Conservation (phyloP, 2,797 vertebrate species). For the Molossus alvarezi region DNA sequence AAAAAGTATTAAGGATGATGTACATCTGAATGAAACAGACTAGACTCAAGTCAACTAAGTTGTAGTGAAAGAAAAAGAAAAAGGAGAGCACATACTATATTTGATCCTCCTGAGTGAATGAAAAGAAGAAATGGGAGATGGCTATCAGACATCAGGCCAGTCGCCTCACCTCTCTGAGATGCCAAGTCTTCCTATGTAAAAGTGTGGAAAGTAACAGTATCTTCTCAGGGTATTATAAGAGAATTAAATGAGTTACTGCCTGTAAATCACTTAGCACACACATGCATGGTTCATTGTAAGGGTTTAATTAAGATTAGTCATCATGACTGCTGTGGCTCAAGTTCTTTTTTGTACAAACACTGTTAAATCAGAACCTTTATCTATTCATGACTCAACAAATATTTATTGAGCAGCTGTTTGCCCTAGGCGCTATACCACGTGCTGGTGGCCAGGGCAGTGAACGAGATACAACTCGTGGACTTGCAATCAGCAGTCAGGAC, state of each 20-base stretch:
- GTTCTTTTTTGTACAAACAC: conserved; percentile 16
- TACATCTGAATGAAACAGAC: not conserved
- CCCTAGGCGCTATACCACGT: not conserved
- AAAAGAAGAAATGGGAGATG: not conserved
- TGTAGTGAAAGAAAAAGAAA: conserved; percentile 1
- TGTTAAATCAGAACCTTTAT: not conserved
- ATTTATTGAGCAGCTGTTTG: not conserved
- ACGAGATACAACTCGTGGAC: not conserved
- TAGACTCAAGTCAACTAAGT: not conserved
- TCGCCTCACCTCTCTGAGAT: not conserved
- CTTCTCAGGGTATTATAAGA: not conserved
- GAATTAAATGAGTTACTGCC: conserved; percentile 1
- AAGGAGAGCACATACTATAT: not conserved
- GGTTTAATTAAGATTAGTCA: not conserved
- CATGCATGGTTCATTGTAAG: not conserved
- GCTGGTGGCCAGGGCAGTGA: not conserved
- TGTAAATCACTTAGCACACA: not conserved
- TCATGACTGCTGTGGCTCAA: not conserved
- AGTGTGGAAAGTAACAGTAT: not conserved
- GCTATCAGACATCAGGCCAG: not conserved
- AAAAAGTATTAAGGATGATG: not conserved
- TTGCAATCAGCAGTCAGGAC: not conserved
- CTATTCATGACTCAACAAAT: conserved; percentile 37
- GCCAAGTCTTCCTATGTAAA: not conserved
- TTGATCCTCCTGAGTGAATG: not conserved